phyloP scores from a whole-genome alignment of 1,140 invertebrate species.

The Dendroctonus valens region DNA sequence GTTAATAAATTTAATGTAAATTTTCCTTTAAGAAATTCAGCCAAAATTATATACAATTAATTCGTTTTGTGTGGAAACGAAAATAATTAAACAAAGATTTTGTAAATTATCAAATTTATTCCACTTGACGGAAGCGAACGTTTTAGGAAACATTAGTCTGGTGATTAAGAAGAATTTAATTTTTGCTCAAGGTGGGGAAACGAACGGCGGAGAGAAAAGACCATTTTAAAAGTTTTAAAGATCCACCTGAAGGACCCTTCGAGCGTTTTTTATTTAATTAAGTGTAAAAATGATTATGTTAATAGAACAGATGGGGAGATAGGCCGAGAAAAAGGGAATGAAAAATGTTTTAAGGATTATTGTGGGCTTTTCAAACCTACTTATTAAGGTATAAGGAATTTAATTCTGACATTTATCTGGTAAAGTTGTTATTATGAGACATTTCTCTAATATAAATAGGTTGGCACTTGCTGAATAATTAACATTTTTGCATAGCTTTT shows the following conservation, averaged over 20 bases:
- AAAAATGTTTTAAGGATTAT: slow-evolving; percentile 12
- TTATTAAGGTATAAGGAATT: too few species aligned
- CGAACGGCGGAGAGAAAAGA: background rate
- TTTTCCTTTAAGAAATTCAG: too few species aligned
- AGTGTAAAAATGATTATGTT: slow-evolving; percentile 29
- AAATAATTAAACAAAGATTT: slow-evolving; percentile 1
- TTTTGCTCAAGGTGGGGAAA: slow-evolving; percentile 5
- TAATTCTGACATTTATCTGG: too few species aligned
- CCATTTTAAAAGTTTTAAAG: slow-evolving; percentile 13
- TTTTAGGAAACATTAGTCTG: slow-evolving; percentile 11
- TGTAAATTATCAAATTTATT: slow-evolving; percentile 10
- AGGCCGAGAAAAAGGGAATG: slow-evolving; percentile 3
- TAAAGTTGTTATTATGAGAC: too few species aligned
- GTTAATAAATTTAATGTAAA: too few species aligned
- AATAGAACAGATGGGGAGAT: slow-evolving; percentile 21
- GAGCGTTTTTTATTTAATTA: slow-evolving; percentile 25
- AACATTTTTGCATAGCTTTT: too few species aligned
- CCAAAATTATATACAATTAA: too few species aligned
- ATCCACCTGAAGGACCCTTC: slow-evolving; percentile 19
- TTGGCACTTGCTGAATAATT: too few species aligned
- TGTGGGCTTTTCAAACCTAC: background rate
- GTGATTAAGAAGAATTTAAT: slow-evolving; percentile 17
- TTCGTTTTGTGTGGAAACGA: too few species aligned
- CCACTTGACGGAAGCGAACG: slow-evolving; percentile 13
- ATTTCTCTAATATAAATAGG: too few species aligned